A percentile compares a stretch with the other conserved stretches of the same genome.
phyloP scores from a whole-genome alignment of 1,140 invertebrate species.

The Pogonognathellus flavescens region DNA sequence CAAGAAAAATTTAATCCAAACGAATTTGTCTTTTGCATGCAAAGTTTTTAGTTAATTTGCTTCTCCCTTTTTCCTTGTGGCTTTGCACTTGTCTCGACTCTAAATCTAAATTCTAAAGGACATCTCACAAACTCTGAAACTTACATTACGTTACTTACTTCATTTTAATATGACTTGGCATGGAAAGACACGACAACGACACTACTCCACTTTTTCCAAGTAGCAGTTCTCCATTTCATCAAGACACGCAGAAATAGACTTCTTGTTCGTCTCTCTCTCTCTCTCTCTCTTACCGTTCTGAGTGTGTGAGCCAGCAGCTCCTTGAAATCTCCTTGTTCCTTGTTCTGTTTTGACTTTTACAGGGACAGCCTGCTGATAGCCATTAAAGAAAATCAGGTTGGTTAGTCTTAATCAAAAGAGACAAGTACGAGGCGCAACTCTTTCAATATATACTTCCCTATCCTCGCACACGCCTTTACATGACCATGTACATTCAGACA shows the following conservation, averaged over 20 bases:
- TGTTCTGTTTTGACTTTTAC: slow-evolving; percentile 19
- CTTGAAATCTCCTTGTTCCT: slow-evolving; percentile 16
- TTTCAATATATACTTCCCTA: neutral
- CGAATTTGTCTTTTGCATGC: slow-evolving; percentile 49
- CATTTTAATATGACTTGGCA: slow-evolving; percentile 32
- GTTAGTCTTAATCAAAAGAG: slow-evolving; percentile 46
- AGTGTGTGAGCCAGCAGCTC: neutral
- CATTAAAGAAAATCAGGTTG: slow-evolving; percentile 49
- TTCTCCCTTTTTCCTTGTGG: slow-evolving; percentile 1
- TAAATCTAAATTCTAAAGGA: slow-evolving; percentile 42
- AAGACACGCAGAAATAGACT: neutral
- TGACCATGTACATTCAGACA: neutral
- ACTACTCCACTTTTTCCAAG: neutral
- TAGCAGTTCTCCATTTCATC: slow-evolving; percentile 7
- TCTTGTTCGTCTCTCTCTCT: no score
- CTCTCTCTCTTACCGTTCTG: neutral
- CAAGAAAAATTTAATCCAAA: slow-evolving; percentile 43
- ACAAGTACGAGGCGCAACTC: slow-evolving; percentile 22
- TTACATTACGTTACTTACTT: slow-evolving; percentile 16
- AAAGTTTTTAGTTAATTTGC: slow-evolving; percentile 50
- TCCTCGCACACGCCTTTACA: neutral
- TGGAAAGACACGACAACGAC: neutral
- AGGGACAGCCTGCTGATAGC: slow-evolving; percentile 38
- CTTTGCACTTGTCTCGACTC: slow-evolving; percentile 26
- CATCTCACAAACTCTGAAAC: slow-evolving; percentile 31